These are phyloP conservation scores for Orius insidiosus DNA, from an alignment of 1,140 invertebrate species.

Conservation along the genomic window DNA sequence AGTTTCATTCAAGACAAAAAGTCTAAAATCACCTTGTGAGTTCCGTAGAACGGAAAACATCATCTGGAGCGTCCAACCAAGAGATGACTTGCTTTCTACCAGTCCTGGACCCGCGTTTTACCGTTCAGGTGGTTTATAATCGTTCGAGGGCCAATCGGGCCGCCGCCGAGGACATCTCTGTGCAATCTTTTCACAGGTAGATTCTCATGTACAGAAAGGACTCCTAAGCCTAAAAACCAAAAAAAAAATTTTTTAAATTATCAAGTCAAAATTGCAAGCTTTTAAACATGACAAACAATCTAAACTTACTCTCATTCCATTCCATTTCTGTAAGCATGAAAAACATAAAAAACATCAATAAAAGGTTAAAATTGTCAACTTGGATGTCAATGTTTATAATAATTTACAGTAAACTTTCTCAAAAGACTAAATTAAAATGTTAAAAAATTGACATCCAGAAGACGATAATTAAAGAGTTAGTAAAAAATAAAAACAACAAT, in stretches of 20 bases:
- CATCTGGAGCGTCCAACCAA: conserved; percentile 95
- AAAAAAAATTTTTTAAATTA: conserved; percentile 8
- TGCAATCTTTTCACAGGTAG: conserved; percentile 17
- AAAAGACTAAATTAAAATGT: too few species aligned
- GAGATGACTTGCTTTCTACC: conserved; percentile 80
- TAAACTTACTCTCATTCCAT: conserved; percentile 39
- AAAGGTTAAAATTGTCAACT: conserved; percentile 3
- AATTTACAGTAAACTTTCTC: too few species aligned
- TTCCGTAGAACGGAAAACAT: conserved; percentile 82
- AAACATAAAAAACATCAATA: conserved; percentile 9
- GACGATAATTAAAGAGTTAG: too few species aligned
- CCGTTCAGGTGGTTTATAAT: conserved; percentile 30
- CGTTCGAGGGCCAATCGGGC: conserved; percentile 23
- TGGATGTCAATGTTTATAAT: too few species aligned
- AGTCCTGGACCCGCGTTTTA: conserved; percentile 31
- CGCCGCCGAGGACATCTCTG: conserved; percentile 21
- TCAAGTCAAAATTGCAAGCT: neutral
- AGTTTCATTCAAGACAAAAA: conserved; percentile 12
- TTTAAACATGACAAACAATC: neutral
- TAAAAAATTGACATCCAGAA: too few species aligned
- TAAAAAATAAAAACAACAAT: too few species aligned
- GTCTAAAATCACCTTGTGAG: conserved; percentile 59
- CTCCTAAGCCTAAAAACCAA: conserved; percentile 16
- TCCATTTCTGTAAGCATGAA: conserved; percentile 34
- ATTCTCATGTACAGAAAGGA: conserved; percentile 12